Conservation (phyloP, 2,888 invertebrate genomes). For the Acrobasis repandana region DNA sequence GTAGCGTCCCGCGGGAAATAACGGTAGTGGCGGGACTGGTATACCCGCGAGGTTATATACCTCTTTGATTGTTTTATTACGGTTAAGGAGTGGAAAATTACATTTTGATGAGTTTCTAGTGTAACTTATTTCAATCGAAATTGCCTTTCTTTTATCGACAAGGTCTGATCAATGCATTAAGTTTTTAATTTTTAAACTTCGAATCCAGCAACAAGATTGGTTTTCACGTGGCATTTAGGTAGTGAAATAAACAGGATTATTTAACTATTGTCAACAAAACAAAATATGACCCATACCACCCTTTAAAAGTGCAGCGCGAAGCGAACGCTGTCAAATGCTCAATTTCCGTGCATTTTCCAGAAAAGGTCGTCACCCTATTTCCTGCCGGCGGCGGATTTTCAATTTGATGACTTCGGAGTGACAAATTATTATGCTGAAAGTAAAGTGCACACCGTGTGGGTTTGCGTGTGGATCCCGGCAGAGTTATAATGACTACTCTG, state of each 20-base stretch:
- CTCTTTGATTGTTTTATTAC: slow-evolving; percentile 5
- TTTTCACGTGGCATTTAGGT: too few relatives aligned
- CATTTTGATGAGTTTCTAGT: neutral
- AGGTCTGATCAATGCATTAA: too few relatives aligned
- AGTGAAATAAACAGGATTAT: too few relatives aligned
- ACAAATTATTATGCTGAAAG: slow-evolving; percentile 5
- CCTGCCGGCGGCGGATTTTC: slow-evolving; percentile 2
- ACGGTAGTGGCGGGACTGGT: slow-evolving; percentile 4
- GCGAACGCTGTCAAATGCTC: slow-evolving; percentile 3
- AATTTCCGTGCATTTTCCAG: slow-evolving; percentile 7
- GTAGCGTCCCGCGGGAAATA: slow-evolving; percentile 31
- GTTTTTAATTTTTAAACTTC: too few relatives aligned
- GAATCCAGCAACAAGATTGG: too few relatives aligned
- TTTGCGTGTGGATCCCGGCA: too few relatives aligned
- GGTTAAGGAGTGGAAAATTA: slow-evolving; percentile 2
- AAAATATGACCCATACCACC: neutral
- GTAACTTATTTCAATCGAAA: neutral
- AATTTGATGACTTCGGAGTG: neutral
- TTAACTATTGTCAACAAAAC: too few relatives aligned
- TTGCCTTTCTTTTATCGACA: too few relatives aligned
- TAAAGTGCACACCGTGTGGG: too few relatives aligned
- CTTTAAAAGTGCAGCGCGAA: neutral
- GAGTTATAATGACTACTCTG: too few relatives aligned
- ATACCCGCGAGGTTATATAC: neutral
- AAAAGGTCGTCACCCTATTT: slow-evolving; percentile 1